A percentile compares a stretch with the other conserved stretches of the same genome.
These are phyloP conservation scores for Macrotus californicus DNA, from an alignment of 2,113 vertebrate genomes.

Conservation along the genomic window DNA sequence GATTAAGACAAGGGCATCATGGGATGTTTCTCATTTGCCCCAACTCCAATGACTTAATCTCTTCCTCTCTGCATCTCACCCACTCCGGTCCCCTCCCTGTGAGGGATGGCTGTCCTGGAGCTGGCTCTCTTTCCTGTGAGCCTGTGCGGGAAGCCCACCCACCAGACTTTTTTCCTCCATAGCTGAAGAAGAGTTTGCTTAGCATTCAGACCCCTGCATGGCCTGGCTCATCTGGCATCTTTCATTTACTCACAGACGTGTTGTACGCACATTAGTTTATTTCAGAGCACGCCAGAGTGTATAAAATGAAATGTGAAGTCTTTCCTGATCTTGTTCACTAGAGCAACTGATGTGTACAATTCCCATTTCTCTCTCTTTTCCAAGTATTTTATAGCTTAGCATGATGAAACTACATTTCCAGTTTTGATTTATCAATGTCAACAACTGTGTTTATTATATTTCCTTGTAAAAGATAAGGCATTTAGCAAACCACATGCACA, in stretches of 20 bases:
- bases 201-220: not conserved
- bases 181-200: not conserved
- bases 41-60: not conserved
- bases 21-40: not conserved
- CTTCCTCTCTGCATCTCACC: not conserved
- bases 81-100: rapidly evolving
- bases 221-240: not conserved
- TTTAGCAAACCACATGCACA: not conserved
- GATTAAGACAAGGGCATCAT: not conserved
- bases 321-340: not conserved
- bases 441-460: not conserved
- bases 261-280: not conserved
- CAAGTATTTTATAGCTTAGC: not conserved
- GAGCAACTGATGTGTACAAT: not conserved
- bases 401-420: not conserved
- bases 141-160: not conserved
- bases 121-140: not conserved
- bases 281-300: not conserved
- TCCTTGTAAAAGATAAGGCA: not conserved
- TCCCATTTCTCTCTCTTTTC: not conserved
- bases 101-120: not conserved
- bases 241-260: not conserved
- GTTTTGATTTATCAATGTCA: not conserved
- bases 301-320: not conserved
- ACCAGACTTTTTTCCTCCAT: no score